Percentiles rank a stretch among this genome's conserved stretches.
Evolutionary conservation across 2,797 vertebrate species (phyloP).

Genomic region (Acipenser oxyrinchus): DNA sequence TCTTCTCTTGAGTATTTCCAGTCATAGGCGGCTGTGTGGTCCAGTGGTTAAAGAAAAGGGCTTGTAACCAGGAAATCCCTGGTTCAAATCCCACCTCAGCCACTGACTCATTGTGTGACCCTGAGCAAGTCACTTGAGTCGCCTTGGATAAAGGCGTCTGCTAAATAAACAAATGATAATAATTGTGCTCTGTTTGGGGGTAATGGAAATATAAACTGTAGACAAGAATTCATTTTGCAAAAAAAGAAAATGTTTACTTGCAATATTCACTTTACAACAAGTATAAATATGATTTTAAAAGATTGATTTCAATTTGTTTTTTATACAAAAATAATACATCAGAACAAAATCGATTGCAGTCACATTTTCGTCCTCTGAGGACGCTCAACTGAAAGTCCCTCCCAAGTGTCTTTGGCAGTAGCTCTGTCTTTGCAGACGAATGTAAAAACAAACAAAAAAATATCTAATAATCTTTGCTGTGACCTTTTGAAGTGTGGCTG

Average conservation of each 20-base stretch:
- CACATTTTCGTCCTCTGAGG: conserved; percentile 33
- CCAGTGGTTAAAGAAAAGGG: too few species aligned
- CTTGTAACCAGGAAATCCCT: conserved; percentile 25
- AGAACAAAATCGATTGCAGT: conserved; percentile 44
- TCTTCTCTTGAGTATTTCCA: too few species aligned
- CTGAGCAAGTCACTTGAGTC: too few species aligned
- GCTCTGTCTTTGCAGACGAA: conserved; percentile 45
- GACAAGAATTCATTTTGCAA: conserved; percentile 33
- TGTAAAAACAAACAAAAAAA: conserved; percentile 45
- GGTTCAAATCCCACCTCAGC: too few species aligned
- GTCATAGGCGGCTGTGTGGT: conserved; percentile 20
- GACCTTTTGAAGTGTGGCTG: conserved; percentile 52
- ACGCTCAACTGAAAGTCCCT: conserved; percentile 38
- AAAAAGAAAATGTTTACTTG: conserved; percentile 62
- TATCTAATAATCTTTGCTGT: conserved; percentile 35
- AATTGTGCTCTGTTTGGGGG: background rate
- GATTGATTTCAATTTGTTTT: conserved; percentile 60
- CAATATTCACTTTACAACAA: conserved; percentile 64
- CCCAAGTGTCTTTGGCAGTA: conserved; percentile 48
- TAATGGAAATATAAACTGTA: conserved; percentile 10
- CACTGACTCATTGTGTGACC: conserved; percentile 10
- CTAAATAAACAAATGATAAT: too few species aligned
- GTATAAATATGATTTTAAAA: conserved; percentile 74
- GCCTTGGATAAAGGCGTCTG: too few species aligned
- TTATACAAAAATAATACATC: conserved; percentile 82